Percentiles rank a stretch among this genome's conserved stretches.
These are phyloP conservation scores for Tholera decimalis DNA, from an alignment of 2,888 invertebrate genomes.

Conservation along the genomic window DNA sequence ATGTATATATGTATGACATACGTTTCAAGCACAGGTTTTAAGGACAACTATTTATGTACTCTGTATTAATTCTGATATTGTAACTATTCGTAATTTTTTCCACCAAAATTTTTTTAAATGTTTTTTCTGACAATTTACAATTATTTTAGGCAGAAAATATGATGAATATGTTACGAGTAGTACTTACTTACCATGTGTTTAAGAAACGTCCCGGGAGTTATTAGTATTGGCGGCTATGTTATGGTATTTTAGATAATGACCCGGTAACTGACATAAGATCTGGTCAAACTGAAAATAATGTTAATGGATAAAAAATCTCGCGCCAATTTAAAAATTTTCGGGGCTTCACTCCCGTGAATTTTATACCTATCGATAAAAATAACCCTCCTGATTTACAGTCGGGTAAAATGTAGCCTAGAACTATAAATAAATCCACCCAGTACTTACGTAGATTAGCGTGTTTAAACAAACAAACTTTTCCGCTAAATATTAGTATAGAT, in stretches of 20 bases:
- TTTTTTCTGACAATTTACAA: not conserved
- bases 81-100: slow-evolving; percentile 15
- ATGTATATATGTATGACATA: not conserved
- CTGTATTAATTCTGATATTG: not conserved
- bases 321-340: no score
- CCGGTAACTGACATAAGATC: slow-evolving; percentile 7
- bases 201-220: not conserved
- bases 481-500: no score
- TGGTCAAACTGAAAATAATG: not conserved
- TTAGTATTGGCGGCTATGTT: slow-evolving; percentile 9
- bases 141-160: not conserved
- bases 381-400: no score
- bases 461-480: no score
- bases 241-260: slow-evolving; percentile 15
- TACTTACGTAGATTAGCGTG: no score
- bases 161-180: slow-evolving; percentile 1
- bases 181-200: slow-evolving; percentile 5
- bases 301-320: no score
- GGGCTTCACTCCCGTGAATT: no score
- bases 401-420: no score
- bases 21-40: not conserved
- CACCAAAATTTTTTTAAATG: slow-evolving; percentile 4
- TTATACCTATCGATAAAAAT: no score
- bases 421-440: no score
- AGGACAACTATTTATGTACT: slow-evolving; percentile 11